Percentiles rank a stretch among this genome's conserved stretches.
phyloP scores from a whole-genome alignment of 2,797 vertebrate genomes.

The Phyllotis vaccarum region DNA sequence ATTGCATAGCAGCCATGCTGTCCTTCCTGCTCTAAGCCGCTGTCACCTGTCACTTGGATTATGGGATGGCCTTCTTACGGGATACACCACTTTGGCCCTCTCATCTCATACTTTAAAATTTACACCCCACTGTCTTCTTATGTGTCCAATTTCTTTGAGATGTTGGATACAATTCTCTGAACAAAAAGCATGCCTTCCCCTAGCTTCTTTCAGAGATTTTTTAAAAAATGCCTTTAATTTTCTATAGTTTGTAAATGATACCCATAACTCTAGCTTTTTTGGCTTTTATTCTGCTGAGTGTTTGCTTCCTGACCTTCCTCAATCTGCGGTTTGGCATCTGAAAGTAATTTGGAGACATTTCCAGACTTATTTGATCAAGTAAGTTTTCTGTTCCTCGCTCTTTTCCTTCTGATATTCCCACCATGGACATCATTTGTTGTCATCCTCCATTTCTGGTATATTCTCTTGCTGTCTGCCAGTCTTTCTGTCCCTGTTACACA shows the following conservation, averaged over 20 bases:
- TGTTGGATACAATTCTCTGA: not conserved
- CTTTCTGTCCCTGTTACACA: not conserved
- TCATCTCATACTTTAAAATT: not conserved
- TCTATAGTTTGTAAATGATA: slow-evolving; percentile 2
- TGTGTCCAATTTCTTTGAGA: not conserved
- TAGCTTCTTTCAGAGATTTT: not conserved
- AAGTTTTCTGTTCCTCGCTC: not conserved
- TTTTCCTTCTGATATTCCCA: not conserved
- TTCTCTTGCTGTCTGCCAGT: not conserved
- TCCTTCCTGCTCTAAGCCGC: not conserved
- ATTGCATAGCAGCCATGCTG: not conserved
- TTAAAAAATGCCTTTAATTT: not conserved
- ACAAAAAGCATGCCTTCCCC: not conserved
- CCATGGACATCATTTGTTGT: not conserved
- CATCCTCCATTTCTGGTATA: not conserved
- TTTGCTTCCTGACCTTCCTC: slow-evolving; percentile 1
- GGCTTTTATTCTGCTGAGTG: not conserved
- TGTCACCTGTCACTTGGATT: not conserved
- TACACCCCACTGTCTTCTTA: not conserved
- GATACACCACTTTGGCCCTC: not conserved
- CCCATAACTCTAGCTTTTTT: not conserved
- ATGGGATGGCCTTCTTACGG: not conserved
- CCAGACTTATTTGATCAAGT: not conserved
- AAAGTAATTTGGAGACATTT: not conserved
- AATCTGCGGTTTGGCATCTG: not conserved